phyloP scores from a whole-genome alignment of 35 echinoderm and acorn worm species.

The Patiria miniata region DNA sequence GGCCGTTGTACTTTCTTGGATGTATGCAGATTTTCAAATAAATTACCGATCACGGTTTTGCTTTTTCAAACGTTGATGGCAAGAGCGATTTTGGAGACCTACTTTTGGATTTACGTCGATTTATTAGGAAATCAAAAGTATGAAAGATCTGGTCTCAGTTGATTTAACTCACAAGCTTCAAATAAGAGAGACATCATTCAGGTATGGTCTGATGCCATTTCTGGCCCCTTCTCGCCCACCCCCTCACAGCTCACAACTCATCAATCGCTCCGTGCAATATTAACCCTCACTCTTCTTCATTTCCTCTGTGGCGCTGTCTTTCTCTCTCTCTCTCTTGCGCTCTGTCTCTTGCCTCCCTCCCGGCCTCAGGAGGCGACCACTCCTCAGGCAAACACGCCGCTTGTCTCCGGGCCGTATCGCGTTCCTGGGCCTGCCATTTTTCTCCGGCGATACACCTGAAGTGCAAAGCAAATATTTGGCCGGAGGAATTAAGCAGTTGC shows the following conservation, averaged over 20 bases:
- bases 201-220: neutral
- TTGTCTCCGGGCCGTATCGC: neutral
- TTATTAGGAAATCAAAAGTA: too few relatives aligned
- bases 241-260: neutral
- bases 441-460: conserved; percentile 12
- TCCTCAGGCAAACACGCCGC: conserved; percentile 7
- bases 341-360: too few relatives aligned
- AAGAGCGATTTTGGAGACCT: too few relatives aligned
- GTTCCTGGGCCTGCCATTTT: neutral
- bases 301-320: neutral
- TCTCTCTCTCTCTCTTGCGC: too few relatives aligned
- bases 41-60: too few relatives aligned
- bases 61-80: too few relatives aligned
- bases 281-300: conserved; percentile 9
- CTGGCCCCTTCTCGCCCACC: neutral
- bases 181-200: neutral
- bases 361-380: neutral
- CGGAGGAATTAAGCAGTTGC: conserved; percentile 30
- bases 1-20: too few relatives aligned
- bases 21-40: too few relatives aligned
- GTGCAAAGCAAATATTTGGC: conserved; percentile 33
- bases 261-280: conserved; percentile 19
- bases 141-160: too few relatives aligned
- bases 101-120: too few relatives aligned
- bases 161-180: too few relatives aligned